phyloP scores from a whole-genome alignment of 2,797 vertebrate genomes.

The Tragelaphus eurycerus region DNA sequence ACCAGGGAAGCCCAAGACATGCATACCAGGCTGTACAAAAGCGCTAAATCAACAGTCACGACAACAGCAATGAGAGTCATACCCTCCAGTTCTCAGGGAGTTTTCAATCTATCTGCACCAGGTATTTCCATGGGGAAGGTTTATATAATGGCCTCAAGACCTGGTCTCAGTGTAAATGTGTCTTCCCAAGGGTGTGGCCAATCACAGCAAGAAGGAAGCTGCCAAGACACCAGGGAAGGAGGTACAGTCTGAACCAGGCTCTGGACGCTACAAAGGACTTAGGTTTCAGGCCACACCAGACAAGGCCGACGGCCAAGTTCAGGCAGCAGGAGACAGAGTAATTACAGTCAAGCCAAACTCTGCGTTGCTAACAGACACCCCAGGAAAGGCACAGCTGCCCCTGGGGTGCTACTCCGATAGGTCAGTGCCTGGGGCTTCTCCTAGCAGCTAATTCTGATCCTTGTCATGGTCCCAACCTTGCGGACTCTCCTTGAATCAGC shows the following conservation, averaged over 20 bases:
- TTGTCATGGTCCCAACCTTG: not conserved
- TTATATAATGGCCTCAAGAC: not conserved
- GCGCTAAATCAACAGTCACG: too few species aligned
- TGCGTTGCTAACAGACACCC: not conserved
- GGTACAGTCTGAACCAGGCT: not conserved
- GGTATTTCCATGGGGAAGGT: not conserved
- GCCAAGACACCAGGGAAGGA: not conserved
- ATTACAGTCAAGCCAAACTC: accelerated
- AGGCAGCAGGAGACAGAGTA: not conserved
- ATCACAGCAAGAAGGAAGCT: not conserved
- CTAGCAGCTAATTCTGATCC: not conserved
- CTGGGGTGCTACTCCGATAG: not conserved
- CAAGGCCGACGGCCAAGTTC: not conserved
- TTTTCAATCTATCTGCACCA: not conserved
- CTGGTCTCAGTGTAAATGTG: too few species aligned
- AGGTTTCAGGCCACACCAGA: not conserved
- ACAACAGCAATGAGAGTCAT: not conserved
- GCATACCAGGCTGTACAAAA: not conserved
- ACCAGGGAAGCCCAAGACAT: not conserved
- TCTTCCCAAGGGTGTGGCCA: not conserved
- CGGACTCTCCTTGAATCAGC: not conserved
- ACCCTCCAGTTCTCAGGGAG: not conserved
- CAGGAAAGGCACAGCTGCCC: not conserved
- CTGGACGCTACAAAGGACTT: not conserved
- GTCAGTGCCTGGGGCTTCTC: not conserved